Percentiles rank a stretch among this genome's conserved stretches.
Conservation (phyloP, 1,140 invertebrate species). For the Drosophila burlai region DNA sequence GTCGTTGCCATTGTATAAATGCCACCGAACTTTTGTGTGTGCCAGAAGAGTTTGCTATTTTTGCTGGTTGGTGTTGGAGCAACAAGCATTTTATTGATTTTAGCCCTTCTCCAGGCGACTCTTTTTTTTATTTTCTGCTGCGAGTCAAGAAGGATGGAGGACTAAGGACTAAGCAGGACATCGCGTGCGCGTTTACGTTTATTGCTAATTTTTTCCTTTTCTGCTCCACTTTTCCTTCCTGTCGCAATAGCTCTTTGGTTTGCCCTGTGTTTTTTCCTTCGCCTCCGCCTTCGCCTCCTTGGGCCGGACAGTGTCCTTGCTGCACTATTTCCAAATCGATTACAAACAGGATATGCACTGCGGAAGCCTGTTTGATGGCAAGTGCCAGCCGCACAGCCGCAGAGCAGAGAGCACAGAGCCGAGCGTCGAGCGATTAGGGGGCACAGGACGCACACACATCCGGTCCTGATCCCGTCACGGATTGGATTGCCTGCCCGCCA, state of each 20-base stretch:
- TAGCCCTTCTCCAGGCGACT: constrained; percentile 56
- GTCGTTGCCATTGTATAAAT: constrained; percentile 42
- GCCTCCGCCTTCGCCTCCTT: neutral
- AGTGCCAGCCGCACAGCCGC: constrained; percentile 39
- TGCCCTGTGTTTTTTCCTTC: neutral
- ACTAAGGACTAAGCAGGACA: constrained; percentile 25
- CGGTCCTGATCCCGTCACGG: constrained; percentile 46
- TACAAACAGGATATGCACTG: constrained; percentile 83
- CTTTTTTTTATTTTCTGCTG: neutral
- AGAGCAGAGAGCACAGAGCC: neutral
- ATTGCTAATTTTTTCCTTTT: constrained; percentile 77
- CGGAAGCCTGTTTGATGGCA: constrained; percentile 72
- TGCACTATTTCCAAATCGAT: constrained; percentile 81
- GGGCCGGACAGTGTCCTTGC: constrained; percentile 58
- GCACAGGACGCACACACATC: constrained; percentile 26
- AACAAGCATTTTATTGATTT: constrained; percentile 85
- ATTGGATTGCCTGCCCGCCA: constrained; percentile 34
- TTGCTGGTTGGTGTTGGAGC: constrained; percentile 49
- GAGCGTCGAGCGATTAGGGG: constrained; percentile 21
- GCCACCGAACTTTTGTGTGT: constrained; percentile 31
- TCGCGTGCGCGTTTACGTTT: constrained; percentile 75
- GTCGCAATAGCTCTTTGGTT: constrained; percentile 18
- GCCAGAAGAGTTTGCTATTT: constrained; percentile 18
- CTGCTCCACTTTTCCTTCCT: constrained; percentile 36
- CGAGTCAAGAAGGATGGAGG: neutral